Evolutionary conservation across 2,797 vertebrate species (phyloP), one percentile per base, ranked within the genome.

Genomic region (Vultur gryphus): DNA sequence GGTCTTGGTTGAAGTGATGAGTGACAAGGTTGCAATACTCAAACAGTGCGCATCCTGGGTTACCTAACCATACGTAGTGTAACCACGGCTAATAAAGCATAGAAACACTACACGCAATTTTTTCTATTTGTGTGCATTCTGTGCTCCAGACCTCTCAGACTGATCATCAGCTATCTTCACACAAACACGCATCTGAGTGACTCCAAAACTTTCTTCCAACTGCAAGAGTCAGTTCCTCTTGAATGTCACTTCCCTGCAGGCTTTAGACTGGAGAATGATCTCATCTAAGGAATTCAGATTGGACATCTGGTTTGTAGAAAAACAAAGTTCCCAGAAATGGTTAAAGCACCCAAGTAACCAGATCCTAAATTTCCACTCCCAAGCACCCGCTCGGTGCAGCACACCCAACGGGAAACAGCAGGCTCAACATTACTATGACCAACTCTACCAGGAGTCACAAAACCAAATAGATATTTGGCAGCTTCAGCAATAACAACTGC

Each of bases 381-480:
- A 94, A 84, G 64, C 46, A 54, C 23, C 13, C 2, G 2, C 57
- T 83, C 52, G 44, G 80, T 25, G 49, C 26, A 39, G 62, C 16
- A 3, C 31, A 41, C 15, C 59, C 37, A 88, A 59, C 0, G 9
- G 90, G 83, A 87, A 85, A 58, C 49, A 77, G 85, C 28, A 15
- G 64, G 64, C 41, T 95, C 76, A 52, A 66, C 57, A 44, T 78
- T 16, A 65, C 57, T 49, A 43, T 20, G 41, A 81, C 46, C 85
- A 94, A 35, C 70, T 86, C 66, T 52, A 89, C 37, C 79, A 83
- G 61, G 85, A 95, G 64, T 57, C 94, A 55, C n/a, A 75, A 87
- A 90, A 81, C 55, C 75, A 55, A 92, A 59, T 6, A 85, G 66
- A 11, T 59, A 83, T 14, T 73, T 73, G 65, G 59, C 84, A 91